phyloP scores from a whole-genome alignment of 2,888 invertebrate genomes.

The Branchipolynoe longqiensis region DNA sequence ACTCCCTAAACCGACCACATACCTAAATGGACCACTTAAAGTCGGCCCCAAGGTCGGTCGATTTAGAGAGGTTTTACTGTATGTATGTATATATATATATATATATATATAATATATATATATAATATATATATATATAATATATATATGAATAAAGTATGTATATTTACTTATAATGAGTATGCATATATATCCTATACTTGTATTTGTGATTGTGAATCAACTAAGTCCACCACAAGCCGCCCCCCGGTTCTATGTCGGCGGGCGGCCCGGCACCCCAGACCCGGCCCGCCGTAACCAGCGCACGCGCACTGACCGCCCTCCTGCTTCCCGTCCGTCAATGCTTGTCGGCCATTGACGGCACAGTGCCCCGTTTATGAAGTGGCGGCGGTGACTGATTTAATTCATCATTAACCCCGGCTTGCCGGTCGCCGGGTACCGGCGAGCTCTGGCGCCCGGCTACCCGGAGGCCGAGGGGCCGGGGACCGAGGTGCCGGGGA shows the following conservation, averaged over 20 bases:
- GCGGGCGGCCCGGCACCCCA: too few relatives aligned
- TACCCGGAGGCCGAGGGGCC: neutral
- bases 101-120: neutral
- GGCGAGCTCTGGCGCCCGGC: neutral
- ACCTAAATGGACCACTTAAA: too few relatives aligned
- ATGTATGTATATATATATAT: neutral
- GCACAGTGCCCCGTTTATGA: conserved; percentile 3
- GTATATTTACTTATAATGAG: neutral
- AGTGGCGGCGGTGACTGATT: conserved; percentile 35
- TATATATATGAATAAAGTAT: too few relatives aligned
- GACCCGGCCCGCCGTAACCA: too few relatives aligned
- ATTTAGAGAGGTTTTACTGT: too few relatives aligned
- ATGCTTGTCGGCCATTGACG: neutral
- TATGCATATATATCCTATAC: neutral
- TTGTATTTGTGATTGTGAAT: neutral
- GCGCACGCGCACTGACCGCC: too few relatives aligned
- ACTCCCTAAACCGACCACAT: too few relatives aligned
- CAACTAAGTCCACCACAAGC: too few relatives aligned
- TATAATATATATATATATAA: neutral
- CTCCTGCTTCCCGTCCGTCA: too few relatives aligned
- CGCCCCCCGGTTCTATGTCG: too few relatives aligned
- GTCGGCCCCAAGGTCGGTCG: too few relatives aligned
- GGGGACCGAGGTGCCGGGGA: neutral
- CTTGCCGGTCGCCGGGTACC: too few relatives aligned
- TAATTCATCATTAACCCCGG: conserved; percentile 24